Percentiles rank a stretch among this genome's conserved stretches.
Evolutionary conservation across 2,113 vertebrate species (phyloP).

Genomic region (Colaptes auratus): DNA sequence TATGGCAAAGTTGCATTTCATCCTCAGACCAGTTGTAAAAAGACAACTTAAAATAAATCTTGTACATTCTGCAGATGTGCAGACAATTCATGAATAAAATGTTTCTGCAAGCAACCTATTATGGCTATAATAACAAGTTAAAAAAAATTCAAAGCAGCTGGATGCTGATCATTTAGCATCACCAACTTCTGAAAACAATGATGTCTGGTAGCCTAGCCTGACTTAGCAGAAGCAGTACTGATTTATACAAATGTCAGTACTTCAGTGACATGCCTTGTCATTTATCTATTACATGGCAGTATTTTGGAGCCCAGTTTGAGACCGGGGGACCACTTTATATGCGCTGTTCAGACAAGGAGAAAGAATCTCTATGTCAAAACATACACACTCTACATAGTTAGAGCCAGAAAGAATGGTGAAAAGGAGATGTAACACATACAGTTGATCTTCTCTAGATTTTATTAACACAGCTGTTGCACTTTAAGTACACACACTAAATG

Average conservation of each 20-base stretch:
- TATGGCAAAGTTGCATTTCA: background rate
- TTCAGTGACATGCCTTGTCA: background rate
- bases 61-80: slow-evolving; percentile 2
- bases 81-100: slow-evolving; percentile 1
- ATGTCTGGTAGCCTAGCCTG: fast-evolving
- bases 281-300: background rate
- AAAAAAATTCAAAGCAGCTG: background rate
- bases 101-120: background rate
- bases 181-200: background rate
- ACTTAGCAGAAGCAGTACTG: background rate
- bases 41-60: slow-evolving; percentile 16
- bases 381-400: background rate
- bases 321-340: background rate
- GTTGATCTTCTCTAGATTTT: background rate
- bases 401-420: background rate
- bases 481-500: background rate
- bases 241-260: background rate
- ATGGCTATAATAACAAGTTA: background rate
- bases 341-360: background rate
- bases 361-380: background rate
- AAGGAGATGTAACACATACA: background rate
- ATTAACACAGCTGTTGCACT: background rate
- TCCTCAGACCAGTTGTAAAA: slow-evolving; percentile 26
- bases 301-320: background rate
- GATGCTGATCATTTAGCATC: background rate